Conservation (phyloP, 2,797 vertebrate genomes). For the Etheostoma nigrum region DNA sequence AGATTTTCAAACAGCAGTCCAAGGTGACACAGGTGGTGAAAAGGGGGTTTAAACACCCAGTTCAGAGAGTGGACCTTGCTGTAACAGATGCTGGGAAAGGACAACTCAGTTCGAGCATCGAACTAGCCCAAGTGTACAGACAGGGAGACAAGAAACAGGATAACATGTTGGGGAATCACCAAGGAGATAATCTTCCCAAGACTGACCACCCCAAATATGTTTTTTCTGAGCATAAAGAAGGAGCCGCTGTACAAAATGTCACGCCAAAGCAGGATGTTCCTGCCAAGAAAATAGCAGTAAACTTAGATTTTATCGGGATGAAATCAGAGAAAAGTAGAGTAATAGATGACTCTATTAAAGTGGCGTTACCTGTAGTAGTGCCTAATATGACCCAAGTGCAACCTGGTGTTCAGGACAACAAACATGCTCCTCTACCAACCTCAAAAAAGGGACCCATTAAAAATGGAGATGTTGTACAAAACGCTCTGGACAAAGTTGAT, state of each 20-base stretch:
- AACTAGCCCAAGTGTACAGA: constrained; percentile 70
- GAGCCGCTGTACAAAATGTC: neutral
- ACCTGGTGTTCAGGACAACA: constrained; percentile 46
- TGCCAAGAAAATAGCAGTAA: constrained; percentile 50
- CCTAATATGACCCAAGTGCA: constrained; percentile 42
- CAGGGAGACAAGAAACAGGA: constrained; percentile 26
- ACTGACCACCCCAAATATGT: neutral
- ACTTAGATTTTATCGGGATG: constrained; percentile 40
- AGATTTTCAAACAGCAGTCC: constrained; percentile 44
- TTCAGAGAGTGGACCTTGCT: constrained; percentile 58
- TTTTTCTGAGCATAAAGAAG: constrained; percentile 15
- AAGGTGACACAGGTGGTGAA: constrained; percentile 32
- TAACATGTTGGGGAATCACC: neutral
- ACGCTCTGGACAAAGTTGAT: neutral
- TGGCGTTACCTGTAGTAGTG: neutral
- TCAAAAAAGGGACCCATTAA: constrained; percentile 29
- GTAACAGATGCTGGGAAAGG: constrained; percentile 20
- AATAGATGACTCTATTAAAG: neutral
- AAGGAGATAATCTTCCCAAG: neutral
- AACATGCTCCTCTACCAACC: neutral
- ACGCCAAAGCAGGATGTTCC: constrained; percentile 31
- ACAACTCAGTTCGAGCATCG: constrained; percentile 14
- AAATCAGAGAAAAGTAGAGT: neutral
- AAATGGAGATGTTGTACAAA: neutral
- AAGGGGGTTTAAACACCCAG: constrained; percentile 64